phyloP scores from a whole-genome alignment of 1,140 invertebrate genomes.

The Palaemon carinicauda region DNA sequence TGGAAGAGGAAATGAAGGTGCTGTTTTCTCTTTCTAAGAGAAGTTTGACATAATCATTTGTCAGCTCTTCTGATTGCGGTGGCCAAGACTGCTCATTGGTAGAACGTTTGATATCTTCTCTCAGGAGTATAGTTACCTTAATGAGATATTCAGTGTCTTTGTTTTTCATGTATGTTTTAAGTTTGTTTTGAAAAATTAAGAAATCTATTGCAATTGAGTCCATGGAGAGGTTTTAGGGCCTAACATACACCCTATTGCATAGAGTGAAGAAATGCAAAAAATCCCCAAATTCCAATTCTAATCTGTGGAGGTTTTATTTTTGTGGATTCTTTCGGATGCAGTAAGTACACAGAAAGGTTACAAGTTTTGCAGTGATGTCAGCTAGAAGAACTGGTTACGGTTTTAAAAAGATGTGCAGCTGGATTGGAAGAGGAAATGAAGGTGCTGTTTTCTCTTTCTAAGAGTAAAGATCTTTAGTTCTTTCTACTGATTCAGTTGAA shows the following conservation, averaged over 20 bases:
- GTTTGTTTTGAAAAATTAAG: conserved; percentile 14
- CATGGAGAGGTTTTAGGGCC: conserved; percentile 9
- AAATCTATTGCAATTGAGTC: conserved; percentile 22
- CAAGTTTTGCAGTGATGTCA: conserved; percentile 21
- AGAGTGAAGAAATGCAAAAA: conserved; percentile 14
- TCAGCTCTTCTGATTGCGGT: conserved; percentile 4
- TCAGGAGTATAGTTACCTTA: conserved; percentile 14
- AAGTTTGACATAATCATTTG: conserved; percentile 14
- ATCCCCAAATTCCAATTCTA: conserved; percentile 22
- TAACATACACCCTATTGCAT: conserved; percentile 18
- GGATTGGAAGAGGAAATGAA: conserved; percentile 11
- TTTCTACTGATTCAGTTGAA: conserved; percentile 10
- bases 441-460: conserved; percentile 12
- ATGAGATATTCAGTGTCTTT: conserved; percentile 11
- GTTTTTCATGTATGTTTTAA: conserved; percentile 13
- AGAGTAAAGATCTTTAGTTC: conserved; percentile 19
- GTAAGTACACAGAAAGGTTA: not conserved
- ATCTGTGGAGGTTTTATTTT: conserved; percentile 12
- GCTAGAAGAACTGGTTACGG: conserved; percentile 12
- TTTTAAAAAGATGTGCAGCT: not conserved
- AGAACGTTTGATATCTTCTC: conserved; percentile 21
- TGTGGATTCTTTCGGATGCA: conserved; percentile 20
- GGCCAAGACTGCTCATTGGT: conserved; percentile 18
- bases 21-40: conserved; percentile 17
- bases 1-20: conserved; percentile 13